Evolutionary conservation across 2,113 vertebrate genomes (phyloP), one percentile per base, ranked within the genome.

Genomic region (Tor tambroides): DNA sequence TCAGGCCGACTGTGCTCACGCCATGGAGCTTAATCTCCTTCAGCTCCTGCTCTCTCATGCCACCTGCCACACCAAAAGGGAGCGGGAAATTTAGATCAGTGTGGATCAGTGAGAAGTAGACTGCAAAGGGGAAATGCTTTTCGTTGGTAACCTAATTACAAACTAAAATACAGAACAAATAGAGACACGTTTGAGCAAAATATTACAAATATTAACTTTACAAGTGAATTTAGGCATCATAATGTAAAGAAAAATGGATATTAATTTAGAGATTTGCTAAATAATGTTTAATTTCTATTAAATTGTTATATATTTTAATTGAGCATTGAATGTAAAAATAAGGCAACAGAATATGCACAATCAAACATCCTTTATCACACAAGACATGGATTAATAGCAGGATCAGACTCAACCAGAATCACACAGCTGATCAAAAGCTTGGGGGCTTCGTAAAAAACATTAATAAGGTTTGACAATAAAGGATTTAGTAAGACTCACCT

Each of bases 31-130:
- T 96, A 72, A 96, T 96, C 90, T 94, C 93, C n/a, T 87, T 91
- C 93, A 95, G 94, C 80, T 95, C 93, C 91, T 94, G 94, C 91
- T 96, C 95, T 87, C 92, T 94, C 95, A 96, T 96, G 85, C 95
- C 95, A 85, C 94, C 95, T 96, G 89, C 15, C 15, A 78, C 21
- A 61, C 35, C 81, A 46, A 5, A 23, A 21, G 35, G 65, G 12
- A 88, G n/a, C 17, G 43, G 75, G 35, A 83, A 88, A 19, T 12
- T 15, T 85, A 0, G 11, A 69, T 76, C 35, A 23, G 19, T 38
- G 32, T 5, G 38, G 38, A 38, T 54, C 6, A 32, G 26, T 56
- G 77, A 35, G 8, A 79, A 54, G 8, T 21, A 35, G 8, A 35
- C 5, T 35, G 28, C 9, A 80, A 54, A 46, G 21, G 3, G 38